These are phyloP conservation scores for Gymnorhina tibicen DNA, from an alignment of 2,113 vertebrate genomes.

Conservation along the genomic window DNA sequence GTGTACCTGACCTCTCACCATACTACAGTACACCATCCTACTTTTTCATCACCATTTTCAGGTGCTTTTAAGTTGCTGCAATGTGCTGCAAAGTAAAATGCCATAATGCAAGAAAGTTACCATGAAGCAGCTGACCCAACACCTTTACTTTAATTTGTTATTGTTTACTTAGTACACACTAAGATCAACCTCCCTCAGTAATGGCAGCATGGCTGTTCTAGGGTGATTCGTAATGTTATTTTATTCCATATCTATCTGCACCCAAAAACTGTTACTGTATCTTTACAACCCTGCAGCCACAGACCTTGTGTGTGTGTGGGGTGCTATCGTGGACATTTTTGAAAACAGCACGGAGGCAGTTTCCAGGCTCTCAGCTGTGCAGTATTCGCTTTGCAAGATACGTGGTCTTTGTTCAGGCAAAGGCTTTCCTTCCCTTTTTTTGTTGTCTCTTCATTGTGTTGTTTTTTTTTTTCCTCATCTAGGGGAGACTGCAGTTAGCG, in stretches of 20 bases:
- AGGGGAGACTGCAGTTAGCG: background rate
- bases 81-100: background rate
- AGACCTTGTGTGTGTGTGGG: no score
- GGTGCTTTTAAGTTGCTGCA: background rate
- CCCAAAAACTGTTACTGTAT: background rate
- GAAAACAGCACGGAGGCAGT: rapidly evolving
- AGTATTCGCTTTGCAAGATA: background rate
- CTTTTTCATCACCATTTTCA: background rate
- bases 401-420: background rate
- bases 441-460: background rate
- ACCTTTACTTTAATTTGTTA: background rate
- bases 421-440: background rate
- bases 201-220: background rate
- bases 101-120: background rate
- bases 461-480: background rate
- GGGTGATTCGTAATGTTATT: background rate
- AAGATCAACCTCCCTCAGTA: background rate
- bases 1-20: background rate
- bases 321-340: rapidly evolving
- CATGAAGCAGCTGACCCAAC: background rate
- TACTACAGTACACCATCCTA: background rate
- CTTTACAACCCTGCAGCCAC: background rate
- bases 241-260: background rate
- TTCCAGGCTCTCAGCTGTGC: background rate
- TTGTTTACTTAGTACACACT: background rate